Conservation (phyloP, 2,797 vertebrate species). For the Alauda arvensis region DNA sequence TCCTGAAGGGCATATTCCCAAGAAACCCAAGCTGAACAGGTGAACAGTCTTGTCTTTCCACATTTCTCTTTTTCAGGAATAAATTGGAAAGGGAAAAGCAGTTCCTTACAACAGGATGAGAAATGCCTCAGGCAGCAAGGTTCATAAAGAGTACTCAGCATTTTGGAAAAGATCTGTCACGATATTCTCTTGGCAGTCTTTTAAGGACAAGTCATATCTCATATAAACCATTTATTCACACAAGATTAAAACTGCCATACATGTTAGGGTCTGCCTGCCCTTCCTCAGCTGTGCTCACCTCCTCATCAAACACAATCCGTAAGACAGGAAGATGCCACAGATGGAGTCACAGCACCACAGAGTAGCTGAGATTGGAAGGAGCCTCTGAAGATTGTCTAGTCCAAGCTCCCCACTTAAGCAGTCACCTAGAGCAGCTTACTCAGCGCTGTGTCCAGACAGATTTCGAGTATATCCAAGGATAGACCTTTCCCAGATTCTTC, state of each 20-base stretch:
- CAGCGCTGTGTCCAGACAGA: neutral
- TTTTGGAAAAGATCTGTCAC: neutral
- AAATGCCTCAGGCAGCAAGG: neutral
- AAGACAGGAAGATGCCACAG: neutral
- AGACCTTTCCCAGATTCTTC: neutral
- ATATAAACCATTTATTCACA: neutral
- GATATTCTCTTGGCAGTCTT: neutral
- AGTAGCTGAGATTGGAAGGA: neutral
- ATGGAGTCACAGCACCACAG: neutral
- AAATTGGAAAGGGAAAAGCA: neutral
- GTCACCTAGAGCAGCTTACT: neutral
- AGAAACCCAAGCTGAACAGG: conserved; percentile 84
- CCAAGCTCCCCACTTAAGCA: neutral
- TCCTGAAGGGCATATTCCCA: conserved; percentile 83
- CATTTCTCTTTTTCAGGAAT: neutral
- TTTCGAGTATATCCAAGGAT: neutral
- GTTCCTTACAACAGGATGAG: neutral
- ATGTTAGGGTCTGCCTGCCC: neutral
- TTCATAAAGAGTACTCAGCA: neutral
- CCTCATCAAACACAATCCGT: neutral
- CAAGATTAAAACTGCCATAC: neutral
- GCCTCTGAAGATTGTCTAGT: neutral
- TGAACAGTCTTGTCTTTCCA: conserved; percentile 61
- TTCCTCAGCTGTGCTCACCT: neutral
- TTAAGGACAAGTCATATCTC: neutral